Evolutionary conservation across 2,888 invertebrate genomes (phyloP), one percentile per base, ranked within the genome.

Genomic region (Leptinotarsa rubiginosa): DNA sequence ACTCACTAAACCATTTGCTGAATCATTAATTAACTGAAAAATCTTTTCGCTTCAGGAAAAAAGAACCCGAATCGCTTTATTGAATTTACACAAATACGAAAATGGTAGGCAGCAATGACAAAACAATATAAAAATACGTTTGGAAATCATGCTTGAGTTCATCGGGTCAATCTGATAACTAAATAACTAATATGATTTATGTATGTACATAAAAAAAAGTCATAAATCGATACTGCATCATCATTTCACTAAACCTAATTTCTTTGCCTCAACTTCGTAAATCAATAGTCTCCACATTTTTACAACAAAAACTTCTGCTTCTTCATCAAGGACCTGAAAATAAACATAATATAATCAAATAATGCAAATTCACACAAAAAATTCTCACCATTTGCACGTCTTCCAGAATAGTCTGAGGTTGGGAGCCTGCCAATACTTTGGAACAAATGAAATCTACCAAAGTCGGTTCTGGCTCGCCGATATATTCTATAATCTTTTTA

Each of bases 211-310:
- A 31, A 31, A 62, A 69, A 56, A 56, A 69, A 72, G 64, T 41
- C 69, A 66, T 67, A 72, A 75, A 72, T 56, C 47, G 66, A 54
- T 50, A 15, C 49, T 65, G 54, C n/a, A 31, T 15, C 50, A 75
- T 89, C 90, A 92, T 89, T 94, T 95, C 82, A 93, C 94, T 88
- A 97, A 91, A 80, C 97, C 98, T 87, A 95, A 91, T 88, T 97
- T 97, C 90, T 98, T 98, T 74, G 98, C 98, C 91, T 99, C 99
- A 83, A 98, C 96, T 92, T 99, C 99, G 90, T 99, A 99, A 84
- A 99, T 99, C 79, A 99, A 92, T 85, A 99, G 91, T 82, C 99
- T 92, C 99, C 99, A 99, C 98, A 99, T 97, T 92, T 99, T 99
- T 79, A 99, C 98, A 83, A 99, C 98, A 90, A 99, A 99, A 81